Evolutionary conservation across 2,888 invertebrate genomes (phyloP).

Genomic region (Zaprionus lineosus): DNA sequence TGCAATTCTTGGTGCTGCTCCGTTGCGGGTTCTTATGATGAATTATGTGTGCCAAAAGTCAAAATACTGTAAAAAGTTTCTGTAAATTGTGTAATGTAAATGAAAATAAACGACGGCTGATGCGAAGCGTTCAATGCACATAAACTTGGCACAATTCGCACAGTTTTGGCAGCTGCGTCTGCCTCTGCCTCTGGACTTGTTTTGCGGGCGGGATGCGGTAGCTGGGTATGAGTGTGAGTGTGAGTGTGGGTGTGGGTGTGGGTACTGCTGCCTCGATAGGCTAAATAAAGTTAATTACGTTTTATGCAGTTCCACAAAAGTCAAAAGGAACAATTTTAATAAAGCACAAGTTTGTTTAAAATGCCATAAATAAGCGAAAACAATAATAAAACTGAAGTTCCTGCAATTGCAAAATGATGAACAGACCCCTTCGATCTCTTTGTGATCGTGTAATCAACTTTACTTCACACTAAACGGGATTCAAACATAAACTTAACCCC

Average conservation of each 20-base stretch:
- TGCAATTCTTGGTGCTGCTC: slow-evolving; percentile 33
- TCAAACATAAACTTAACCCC: too few species aligned
- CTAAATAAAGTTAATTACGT: slow-evolving; percentile 63
- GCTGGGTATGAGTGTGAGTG: too few species aligned
- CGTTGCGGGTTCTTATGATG: slow-evolving; percentile 23
- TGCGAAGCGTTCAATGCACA: slow-evolving; percentile 11
- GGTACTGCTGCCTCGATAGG: slow-evolving; percentile 15
- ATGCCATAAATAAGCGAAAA: slow-evolving; percentile 40
- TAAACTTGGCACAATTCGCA: slow-evolving; percentile 56
- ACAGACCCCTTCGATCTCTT: slow-evolving; percentile 1
- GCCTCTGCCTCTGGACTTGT: slow-evolving; percentile 2
- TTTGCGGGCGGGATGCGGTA: too few species aligned
- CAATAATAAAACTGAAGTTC: slow-evolving; percentile 40
- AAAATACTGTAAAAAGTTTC: slow-evolving; percentile 42
- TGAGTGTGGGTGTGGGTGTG: background rate
- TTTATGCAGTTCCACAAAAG: slow-evolving; percentile 45
- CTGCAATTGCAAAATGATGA: slow-evolving; percentile 17
- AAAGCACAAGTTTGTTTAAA: slow-evolving; percentile 53
- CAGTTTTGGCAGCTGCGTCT: slow-evolving; percentile 17
- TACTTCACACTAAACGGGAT: background rate
- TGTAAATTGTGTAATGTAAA: slow-evolving; percentile 44
- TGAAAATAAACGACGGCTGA: slow-evolving; percentile 36
- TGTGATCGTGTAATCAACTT: slow-evolving; percentile 4
- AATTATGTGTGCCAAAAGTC: slow-evolving; percentile 49
- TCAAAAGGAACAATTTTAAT: slow-evolving; percentile 3